Percentiles rank a stretch among this genome's conserved stretches.
Conservation (phyloP, 2,888 invertebrate genomes). For the Helleia helle region DNA sequence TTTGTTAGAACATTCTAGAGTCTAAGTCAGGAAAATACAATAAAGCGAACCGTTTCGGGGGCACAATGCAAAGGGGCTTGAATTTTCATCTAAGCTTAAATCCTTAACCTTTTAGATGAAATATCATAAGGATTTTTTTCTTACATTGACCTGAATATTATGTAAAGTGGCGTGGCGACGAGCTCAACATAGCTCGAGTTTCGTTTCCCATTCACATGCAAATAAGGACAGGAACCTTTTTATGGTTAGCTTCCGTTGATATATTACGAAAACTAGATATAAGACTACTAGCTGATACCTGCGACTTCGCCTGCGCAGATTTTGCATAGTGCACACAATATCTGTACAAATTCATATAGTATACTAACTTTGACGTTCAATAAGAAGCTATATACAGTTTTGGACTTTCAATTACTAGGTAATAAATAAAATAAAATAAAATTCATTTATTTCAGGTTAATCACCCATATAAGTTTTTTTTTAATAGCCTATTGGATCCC, state of each 20-base stretch:
- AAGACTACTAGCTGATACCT: too few relatives aligned
- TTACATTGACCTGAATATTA: slow-evolving; percentile 10
- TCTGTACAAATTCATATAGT: too few relatives aligned
- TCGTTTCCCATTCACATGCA: slow-evolving; percentile 12
- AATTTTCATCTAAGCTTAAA: slow-evolving; percentile 4
- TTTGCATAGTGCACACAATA: too few relatives aligned
- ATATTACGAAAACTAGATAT: neutral
- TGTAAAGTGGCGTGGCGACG: slow-evolving; percentile 9
- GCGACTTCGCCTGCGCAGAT: too few relatives aligned
- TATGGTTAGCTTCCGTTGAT: slow-evolving; percentile 8
- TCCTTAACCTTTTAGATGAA: slow-evolving; percentile 9
- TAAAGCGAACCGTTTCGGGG: neutral
- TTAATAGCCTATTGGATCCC: too few relatives aligned
- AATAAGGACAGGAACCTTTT: slow-evolving; percentile 10
- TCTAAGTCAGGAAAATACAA: neutral
- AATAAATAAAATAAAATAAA: too few relatives aligned
- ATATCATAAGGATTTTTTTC: slow-evolving; percentile 9
- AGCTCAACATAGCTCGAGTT: slow-evolving; percentile 5
- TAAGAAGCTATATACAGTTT: too few relatives aligned
- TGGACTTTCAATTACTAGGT: too few relatives aligned
- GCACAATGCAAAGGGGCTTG: neutral
- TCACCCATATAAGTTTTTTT: too few relatives aligned
- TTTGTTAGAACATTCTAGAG: too few relatives aligned
- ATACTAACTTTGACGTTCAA: too few relatives aligned
- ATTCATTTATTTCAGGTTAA: too few relatives aligned